These are phyloP conservation scores for Spatulosminthurus flaviceps DNA, from an alignment of 2,888 invertebrate species.

Conservation along the genomic window DNA sequence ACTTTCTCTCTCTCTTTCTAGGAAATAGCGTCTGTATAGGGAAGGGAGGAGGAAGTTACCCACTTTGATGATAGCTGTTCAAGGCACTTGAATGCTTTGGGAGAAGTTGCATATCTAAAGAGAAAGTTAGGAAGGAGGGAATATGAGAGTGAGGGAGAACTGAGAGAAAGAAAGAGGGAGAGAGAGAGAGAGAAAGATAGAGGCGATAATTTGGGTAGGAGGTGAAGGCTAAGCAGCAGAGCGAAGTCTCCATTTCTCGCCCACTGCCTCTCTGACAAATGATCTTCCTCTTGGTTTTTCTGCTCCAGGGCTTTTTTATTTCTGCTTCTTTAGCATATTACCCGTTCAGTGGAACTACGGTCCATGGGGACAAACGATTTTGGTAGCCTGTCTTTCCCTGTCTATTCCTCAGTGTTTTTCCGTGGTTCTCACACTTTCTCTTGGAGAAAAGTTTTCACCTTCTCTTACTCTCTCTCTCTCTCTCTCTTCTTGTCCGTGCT, in stretches of 20 bases:
- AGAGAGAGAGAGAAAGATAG: background rate
- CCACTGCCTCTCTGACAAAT: conserved; percentile 35
- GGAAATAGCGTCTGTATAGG: too few species aligned
- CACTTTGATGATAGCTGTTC: too few species aligned
- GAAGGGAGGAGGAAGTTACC: too few species aligned
- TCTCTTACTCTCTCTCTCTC: background rate
- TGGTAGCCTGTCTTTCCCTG: too few species aligned
- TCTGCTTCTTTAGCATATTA: background rate
- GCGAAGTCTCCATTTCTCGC: conserved; percentile 43
- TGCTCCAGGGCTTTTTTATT: conserved; percentile 39
- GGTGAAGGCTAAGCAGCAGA: conserved; percentile 31
- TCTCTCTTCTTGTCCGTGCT: background rate
- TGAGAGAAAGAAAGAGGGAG: background rate
- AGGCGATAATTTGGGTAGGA: conserved; percentile 36
- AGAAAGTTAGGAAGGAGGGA: background rate
- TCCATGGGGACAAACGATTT: background rate
- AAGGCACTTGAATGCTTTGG: too few species aligned
- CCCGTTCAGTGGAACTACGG: background rate
- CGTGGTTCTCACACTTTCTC: background rate
- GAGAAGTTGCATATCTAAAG: background rate
- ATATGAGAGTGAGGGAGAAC: background rate
- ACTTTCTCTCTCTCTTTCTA: too few species aligned
- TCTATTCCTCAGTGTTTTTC: background rate
- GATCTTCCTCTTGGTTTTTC: conserved; percentile 34
- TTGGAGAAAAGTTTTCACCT: background rate